These are phyloP conservation scores for Sander vitreus DNA, from an alignment of 2,113 vertebrate species.

Conservation along the genomic window DNA sequence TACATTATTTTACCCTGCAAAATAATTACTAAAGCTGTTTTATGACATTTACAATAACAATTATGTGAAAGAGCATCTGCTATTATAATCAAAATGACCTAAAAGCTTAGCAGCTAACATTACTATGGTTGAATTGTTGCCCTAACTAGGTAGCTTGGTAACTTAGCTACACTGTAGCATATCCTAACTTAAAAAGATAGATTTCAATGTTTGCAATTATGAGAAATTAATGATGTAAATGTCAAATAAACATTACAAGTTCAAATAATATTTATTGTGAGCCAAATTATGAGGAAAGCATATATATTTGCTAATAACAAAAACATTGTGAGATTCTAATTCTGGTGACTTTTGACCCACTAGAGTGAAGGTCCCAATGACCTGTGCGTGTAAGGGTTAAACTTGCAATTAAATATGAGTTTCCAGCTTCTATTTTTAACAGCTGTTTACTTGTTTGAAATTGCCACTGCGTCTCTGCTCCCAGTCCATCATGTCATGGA, in stretches of 20 bases:
- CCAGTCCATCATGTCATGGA: constrained; percentile 99
- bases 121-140: background rate
- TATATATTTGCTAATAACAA: background rate
- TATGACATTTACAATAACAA: background rate
- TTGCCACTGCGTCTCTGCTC: constrained; percentile 96
- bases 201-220: background rate
- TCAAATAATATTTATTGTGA: background rate
- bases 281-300: background rate
- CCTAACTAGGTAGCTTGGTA: background rate
- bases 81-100: background rate
- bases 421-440: background rate
- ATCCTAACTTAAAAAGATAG: background rate
- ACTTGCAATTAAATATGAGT: background rate
- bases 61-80: background rate
- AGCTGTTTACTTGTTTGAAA: constrained; percentile 92
- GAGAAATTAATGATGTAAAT: background rate
- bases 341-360: background rate
- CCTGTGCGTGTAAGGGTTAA: background rate
- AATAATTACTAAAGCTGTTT: background rate
- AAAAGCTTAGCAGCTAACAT: background rate
- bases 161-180: background rate
- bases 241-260: background rate
- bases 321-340: background rate
- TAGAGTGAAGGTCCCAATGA: background rate
- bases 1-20: background rate